Conservation (phyloP, 2,797 vertebrate species). For the Microctenopoma stevenorrisi region DNA sequence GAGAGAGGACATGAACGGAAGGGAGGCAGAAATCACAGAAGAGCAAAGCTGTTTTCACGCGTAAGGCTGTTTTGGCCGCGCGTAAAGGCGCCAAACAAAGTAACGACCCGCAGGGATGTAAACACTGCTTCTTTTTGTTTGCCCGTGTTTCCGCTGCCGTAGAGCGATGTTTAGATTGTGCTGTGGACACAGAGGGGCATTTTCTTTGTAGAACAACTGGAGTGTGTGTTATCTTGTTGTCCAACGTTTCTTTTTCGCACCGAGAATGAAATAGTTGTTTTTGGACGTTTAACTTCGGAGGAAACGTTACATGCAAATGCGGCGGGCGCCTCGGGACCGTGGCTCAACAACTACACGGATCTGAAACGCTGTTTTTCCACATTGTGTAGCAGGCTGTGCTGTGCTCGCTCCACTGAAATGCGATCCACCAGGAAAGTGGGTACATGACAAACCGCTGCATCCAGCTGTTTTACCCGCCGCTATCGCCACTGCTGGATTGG, state of each 20-base stretch:
- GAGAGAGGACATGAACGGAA: constrained; percentile 54
- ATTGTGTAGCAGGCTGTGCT: constrained; percentile 18
- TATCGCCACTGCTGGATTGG: constrained; percentile 7
- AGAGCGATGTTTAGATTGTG: constrained; percentile 51
- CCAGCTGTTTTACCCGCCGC: constrained; percentile 50
- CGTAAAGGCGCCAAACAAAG: constrained; percentile 48
- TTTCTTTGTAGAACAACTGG: constrained; percentile 18
- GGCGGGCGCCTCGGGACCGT: constrained; percentile 29
- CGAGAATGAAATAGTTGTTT: constrained; percentile 47
- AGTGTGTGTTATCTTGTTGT: not conserved
- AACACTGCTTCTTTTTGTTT: constrained; percentile 15
- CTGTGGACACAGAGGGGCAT: constrained; percentile 37
- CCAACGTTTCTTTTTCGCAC: not conserved
- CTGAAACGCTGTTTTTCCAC: constrained; percentile 31
- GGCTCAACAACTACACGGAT: constrained; percentile 29
- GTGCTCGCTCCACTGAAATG: constrained; percentile 50
- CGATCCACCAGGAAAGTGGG: constrained; percentile 49
- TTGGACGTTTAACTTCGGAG: constrained; percentile 13
- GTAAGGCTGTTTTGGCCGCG: constrained; percentile 36
- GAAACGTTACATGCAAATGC: constrained; percentile 45
- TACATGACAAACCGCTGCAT: constrained; percentile 55
- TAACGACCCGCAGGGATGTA: constrained; percentile 47
- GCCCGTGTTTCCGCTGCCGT: constrained; percentile 54
- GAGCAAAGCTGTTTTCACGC: constrained; percentile 29
- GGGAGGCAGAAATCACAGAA: constrained; percentile 53